Evolutionary conservation across 2,888 invertebrate species (phyloP).

Genomic region (Parthenolecanium corni): DNA sequence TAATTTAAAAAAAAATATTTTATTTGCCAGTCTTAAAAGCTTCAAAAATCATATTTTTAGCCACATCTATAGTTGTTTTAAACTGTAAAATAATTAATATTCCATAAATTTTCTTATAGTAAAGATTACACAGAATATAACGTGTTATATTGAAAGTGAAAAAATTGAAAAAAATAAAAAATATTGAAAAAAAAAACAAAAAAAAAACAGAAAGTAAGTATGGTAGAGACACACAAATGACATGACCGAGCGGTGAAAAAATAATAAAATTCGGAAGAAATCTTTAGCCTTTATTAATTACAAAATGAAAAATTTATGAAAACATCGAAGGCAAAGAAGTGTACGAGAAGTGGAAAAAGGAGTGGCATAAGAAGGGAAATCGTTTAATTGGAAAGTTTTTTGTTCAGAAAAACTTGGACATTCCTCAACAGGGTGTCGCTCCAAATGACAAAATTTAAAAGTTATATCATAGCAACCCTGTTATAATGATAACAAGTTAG

Average conservation of each 20-base stretch:
- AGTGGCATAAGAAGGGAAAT: conserved; percentile 7
- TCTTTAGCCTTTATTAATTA: conserved; percentile 25
- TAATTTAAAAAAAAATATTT: too few relatives aligned
- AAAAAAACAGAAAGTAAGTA: conserved; percentile 12
- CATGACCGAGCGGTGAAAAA: neutral
- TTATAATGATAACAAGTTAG: conserved; percentile 27
- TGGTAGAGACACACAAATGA: conserved; percentile 7
- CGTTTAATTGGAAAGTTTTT: conserved; percentile 28
- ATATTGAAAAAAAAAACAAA: too few relatives aligned
- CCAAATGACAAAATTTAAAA: conserved; percentile 28
- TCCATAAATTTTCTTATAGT: too few relatives aligned
- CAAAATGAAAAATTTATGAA: conserved; percentile 20
- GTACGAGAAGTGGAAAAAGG: neutral
- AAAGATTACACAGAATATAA: too few relatives aligned
- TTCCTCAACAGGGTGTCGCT: conserved; percentile 29
- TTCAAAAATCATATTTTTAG: too few relatives aligned
- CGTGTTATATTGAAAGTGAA: neutral
- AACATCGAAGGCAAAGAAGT: conserved; percentile 1
- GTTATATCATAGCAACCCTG: conserved; percentile 22
- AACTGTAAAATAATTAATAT: too few relatives aligned
- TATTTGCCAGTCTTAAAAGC: too few relatives aligned
- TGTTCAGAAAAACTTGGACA: conserved; percentile 27
- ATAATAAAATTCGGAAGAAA: neutral
- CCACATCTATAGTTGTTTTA: too few relatives aligned
- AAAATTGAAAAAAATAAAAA: too few relatives aligned